Conservation (phyloP, 92 coral and sea anemone genomes). For the Epizoanthus stellaris region DNA sequence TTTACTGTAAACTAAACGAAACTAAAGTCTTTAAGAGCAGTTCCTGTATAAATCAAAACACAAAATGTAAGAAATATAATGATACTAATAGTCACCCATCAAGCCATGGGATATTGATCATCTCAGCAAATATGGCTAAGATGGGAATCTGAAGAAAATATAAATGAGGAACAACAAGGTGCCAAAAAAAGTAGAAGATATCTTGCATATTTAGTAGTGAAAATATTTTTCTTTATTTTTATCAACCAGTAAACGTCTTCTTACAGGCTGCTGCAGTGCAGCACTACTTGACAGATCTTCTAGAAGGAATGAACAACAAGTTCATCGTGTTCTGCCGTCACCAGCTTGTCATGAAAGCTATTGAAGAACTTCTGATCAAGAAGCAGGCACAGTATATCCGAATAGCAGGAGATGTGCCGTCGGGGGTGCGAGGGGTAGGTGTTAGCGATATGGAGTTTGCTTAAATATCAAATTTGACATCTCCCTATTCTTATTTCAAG, state of each 20-base stretch:
- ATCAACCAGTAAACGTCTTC: not conserved
- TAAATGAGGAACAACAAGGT: too few relatives aligned
- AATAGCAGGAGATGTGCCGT: conserved; percentile 59
- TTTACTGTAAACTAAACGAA: too few relatives aligned
- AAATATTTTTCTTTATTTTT: not conserved
- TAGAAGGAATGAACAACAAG: conserved; percentile 86
- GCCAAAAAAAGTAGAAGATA: not conserved
- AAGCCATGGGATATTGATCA: too few relatives aligned
- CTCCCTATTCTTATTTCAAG: not conserved
- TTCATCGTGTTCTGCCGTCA: conserved; percentile 94
- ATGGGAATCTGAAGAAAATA: too few relatives aligned
- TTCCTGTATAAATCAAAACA: too few relatives aligned
- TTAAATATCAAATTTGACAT: not conserved
- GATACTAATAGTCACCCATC: too few relatives aligned
- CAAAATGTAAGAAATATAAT: too few relatives aligned
- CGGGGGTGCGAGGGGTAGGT: conserved; percentile 88
- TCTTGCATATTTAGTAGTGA: not conserved
- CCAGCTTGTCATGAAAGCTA: conserved; percentile 74
- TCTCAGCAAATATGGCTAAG: too few relatives aligned
- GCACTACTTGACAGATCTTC: conserved; percentile 84
- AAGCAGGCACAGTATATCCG: conserved; percentile 80
- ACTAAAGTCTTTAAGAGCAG: too few relatives aligned
- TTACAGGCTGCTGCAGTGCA: conserved; percentile 86
- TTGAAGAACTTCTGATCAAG: conserved; percentile 69
- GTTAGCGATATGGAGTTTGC: not conserved